These are phyloP conservation scores for Entomyzon cyanotis DNA, from an alignment of 2,113 vertebrate genomes.

Conservation along the genomic window DNA sequence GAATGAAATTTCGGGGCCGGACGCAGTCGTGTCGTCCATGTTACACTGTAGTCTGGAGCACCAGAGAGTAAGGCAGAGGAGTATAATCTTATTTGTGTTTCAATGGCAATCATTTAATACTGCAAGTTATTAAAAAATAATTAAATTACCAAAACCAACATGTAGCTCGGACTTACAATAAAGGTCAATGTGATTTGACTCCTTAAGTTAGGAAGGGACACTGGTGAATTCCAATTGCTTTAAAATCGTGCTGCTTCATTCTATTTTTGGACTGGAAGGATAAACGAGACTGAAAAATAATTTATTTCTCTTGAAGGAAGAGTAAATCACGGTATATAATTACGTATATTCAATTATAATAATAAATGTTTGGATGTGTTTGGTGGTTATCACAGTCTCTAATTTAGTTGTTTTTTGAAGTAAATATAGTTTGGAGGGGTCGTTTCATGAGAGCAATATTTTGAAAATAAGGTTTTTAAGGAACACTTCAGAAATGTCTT, in stretches of 20 bases:
- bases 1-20: neutral
- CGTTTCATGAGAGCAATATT: neutral
- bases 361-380: conserved; percentile 61
- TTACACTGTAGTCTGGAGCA: conserved; percentile 1
- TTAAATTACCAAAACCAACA: conserved; percentile 64
- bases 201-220: conserved; percentile 17
- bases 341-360: conserved; percentile 68
- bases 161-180: conserved; percentile 34
- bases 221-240: conserved; percentile 44
- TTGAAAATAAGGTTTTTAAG: conserved; percentile 22
- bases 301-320: conserved; percentile 65
- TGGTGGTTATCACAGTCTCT: conserved; percentile 65
- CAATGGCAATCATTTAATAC: conserved; percentile 65
- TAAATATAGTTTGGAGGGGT: conserved; percentile 59
- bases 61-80: too few species aligned
- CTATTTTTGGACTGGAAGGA: conserved; percentile 34
- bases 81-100: conserved; percentile 63
- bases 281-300: conserved; percentile 34
- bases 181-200: conserved; percentile 55
- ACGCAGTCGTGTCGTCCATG: neutral
- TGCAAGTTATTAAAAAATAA: conserved; percentile 68
- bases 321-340: conserved; percentile 68
- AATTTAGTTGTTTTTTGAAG: conserved; percentile 58
- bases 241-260: neutral
- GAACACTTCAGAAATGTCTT: neutral